Percentiles rank a stretch among this genome's conserved stretches.
Evolutionary conservation across 2,888 invertebrate genomes (phyloP).

Genomic region (Atethmia centrago): DNA sequence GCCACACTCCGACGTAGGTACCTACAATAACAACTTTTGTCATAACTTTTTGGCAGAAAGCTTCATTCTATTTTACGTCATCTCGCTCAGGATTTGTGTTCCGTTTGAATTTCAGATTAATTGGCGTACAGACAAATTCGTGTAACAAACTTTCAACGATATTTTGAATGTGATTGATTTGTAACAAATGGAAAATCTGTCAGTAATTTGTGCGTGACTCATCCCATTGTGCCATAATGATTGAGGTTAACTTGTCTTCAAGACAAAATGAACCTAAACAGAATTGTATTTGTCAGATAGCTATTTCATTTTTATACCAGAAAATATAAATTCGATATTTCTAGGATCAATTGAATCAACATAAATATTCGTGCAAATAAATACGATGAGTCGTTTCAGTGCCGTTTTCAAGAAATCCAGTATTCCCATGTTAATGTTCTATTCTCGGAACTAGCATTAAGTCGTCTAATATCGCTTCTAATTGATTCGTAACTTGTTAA

Average conservation of each 20-base stretch:
- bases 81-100: slow-evolving; percentile 60
- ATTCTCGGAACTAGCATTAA: slow-evolving; percentile 1
- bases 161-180: slow-evolving; percentile 52
- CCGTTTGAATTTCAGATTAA: slow-evolving; percentile 61
- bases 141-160: slow-evolving; percentile 44
- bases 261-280: background rate
- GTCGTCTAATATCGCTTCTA: background rate
- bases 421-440: slow-evolving; percentile 19
- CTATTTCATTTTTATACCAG: slow-evolving; percentile 21
- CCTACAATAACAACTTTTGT: slow-evolving; percentile 75
- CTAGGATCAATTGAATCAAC: slow-evolving; percentile 42
- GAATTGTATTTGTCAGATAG: slow-evolving; percentile 10
- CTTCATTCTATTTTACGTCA: slow-evolving; percentile 69
- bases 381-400: slow-evolving; percentile 11
- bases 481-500: slow-evolving; percentile 14
- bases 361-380: slow-evolving; percentile 45
- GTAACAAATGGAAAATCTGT: slow-evolving; percentile 32
- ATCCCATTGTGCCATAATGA: background rate
- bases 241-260: background rate
- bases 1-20: slow-evolving; percentile 45
- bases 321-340: slow-evolving; percentile 36
- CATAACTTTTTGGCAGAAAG: slow-evolving; percentile 76
- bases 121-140: slow-evolving; percentile 57
- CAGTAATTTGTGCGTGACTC: slow-evolving; percentile 24
- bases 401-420: slow-evolving; percentile 2